phyloP scores from a whole-genome alignment of 1,140 invertebrate species.

The Saxidomus purpurata region DNA sequence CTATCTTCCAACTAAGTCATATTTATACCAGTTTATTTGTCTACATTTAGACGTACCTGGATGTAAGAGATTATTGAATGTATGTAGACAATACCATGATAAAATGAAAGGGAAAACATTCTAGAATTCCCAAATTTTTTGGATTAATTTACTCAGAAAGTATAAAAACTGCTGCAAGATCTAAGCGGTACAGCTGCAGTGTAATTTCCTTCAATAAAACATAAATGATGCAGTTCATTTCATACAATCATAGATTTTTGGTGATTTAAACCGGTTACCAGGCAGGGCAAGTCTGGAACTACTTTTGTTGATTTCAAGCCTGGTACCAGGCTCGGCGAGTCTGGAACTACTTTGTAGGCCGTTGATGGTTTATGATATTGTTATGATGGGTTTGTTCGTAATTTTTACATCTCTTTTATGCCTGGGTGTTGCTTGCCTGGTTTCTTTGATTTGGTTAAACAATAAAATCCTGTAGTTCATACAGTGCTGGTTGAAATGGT shows the following conservation, averaged over 20 bases:
- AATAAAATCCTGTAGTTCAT: not conserved
- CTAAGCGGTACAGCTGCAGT: not conserved
- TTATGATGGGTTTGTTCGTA: slow-evolving; percentile 17
- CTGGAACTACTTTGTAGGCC: slow-evolving; percentile 3
- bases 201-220: not conserved
- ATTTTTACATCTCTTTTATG: slow-evolving; percentile 18
- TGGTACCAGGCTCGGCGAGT: not conserved
- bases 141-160: too few species aligned
- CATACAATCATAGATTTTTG: not conserved
- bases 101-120: too few species aligned
- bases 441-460: not conserved
- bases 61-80: too few species aligned
- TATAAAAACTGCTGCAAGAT: too few species aligned
- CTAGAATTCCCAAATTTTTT: too few species aligned
- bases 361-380: not conserved
- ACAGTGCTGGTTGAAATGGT: not conserved
- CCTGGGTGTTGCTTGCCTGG: not conserved
- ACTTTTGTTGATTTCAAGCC: not conserved
- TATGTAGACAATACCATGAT: too few species aligned
- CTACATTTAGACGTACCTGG: too few species aligned
- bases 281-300: not conserved
- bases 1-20: too few species aligned
- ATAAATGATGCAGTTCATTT: not conserved
- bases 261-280: too few species aligned
- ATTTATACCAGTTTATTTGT: too few species aligned